Conservation (phyloP, 2,113 vertebrate species). For the Phylloscopus trochilus region DNA sequence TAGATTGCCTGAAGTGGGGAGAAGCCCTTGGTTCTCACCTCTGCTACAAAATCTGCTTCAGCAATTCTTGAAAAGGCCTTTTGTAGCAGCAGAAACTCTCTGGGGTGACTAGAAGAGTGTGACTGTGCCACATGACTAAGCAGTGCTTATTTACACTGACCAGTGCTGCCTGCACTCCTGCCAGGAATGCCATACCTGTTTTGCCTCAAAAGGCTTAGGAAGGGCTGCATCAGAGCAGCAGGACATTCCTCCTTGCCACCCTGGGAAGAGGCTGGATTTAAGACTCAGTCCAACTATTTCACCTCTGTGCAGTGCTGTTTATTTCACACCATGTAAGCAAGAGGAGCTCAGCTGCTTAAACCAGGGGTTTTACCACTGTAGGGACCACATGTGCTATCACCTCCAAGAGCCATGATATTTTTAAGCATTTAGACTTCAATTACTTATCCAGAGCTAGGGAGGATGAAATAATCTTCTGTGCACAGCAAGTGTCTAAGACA, state of each 20-base stretch:
- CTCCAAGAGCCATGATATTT: not conserved
- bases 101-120: not conserved
- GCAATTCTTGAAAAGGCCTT: not conserved
- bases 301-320: accelerated
- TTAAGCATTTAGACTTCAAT: not conserved
- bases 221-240: not conserved
- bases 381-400: not conserved
- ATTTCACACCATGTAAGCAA: not conserved
- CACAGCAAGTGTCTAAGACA: not conserved
- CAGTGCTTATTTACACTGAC: not conserved
- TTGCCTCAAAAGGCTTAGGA: not conserved
- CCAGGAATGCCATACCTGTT: not conserved
- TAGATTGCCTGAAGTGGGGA: not conserved
- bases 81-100: not conserved
- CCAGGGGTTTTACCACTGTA: not conserved
- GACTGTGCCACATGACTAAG: not conserved
- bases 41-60: not conserved
- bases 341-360: not conserved
- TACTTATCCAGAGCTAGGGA: not conserved
- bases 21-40: not conserved
- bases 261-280: not conserved
- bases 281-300: not conserved
- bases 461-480: not conserved
- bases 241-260: not conserved
- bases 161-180: not conserved